These are phyloP conservation scores for Drosophila peninsularis DNA, from an alignment of 2,888 invertebrate species.

Conservation along the genomic window DNA sequence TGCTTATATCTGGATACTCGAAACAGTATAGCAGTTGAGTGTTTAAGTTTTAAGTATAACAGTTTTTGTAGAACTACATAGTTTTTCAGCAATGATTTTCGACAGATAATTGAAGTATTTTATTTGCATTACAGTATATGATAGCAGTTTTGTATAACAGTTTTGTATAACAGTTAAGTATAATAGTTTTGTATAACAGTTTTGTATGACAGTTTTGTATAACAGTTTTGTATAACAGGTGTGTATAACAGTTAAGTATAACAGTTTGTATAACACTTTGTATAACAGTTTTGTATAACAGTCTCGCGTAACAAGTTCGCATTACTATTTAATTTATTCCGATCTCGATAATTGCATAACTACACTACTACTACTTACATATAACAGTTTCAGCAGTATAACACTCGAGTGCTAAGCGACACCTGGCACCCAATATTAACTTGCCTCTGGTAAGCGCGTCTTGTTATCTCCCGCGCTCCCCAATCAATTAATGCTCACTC, in stretches of 20 bases:
- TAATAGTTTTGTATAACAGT: neutral
- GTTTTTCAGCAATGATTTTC: no score
- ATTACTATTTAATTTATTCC: neutral
- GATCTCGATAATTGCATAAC: neutral
- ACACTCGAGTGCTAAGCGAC: neutral
- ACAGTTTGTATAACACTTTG: no score
- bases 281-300: neutral
- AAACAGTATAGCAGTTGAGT: neutral
- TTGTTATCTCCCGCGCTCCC: neutral
- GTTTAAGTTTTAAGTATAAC: neutral
- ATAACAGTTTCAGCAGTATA: neutral
- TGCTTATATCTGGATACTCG: neutral
- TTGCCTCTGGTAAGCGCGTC: no score
- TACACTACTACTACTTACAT: no score
- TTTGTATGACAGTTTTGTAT: neutral
- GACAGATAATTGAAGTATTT: no score
- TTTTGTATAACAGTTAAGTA: no score
- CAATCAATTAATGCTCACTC: constrained; percentile 1
- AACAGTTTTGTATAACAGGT: neutral
- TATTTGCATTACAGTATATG: no score
- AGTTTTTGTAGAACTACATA: neutral
- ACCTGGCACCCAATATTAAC: neutral
- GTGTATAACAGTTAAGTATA: neutral
- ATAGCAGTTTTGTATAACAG: neutral
- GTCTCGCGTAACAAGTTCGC: no score